Evolutionary conservation across 2,888 invertebrate genomes (phyloP).

Genomic region (Polydrusus pterygomalis): DNA sequence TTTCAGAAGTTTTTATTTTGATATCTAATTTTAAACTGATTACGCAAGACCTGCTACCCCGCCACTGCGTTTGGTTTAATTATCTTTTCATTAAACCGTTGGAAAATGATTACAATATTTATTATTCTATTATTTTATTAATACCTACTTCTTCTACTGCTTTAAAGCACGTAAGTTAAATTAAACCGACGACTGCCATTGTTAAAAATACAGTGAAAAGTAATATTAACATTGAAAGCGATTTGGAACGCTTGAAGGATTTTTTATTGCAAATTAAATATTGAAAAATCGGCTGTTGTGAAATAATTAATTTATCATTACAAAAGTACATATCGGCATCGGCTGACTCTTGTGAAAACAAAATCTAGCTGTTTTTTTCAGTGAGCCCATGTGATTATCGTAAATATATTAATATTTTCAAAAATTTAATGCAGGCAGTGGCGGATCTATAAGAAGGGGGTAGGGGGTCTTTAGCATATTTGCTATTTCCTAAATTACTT

Average conservation of each 20-base stretch:
- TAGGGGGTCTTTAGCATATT: too few relatives aligned
- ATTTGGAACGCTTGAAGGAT: slow-evolving; percentile 28
- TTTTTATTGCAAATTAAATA: slow-evolving; percentile 28
- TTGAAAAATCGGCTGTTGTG: slow-evolving; percentile 18
- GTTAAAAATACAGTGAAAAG: slow-evolving; percentile 21
- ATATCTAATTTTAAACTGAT: too few relatives aligned
- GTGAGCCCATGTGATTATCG: too few relatives aligned
- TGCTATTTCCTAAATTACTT: too few relatives aligned
- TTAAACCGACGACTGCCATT: slow-evolving; percentile 23
- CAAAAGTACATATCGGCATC: too few relatives aligned
- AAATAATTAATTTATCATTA: background rate
- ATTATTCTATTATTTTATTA: slow-evolving; percentile 27
- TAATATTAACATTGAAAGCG: slow-evolving; percentile 29
- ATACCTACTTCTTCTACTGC: slow-evolving; percentile 5
- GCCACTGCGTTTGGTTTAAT: background rate
- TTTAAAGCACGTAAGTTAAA: slow-evolving; percentile 25
- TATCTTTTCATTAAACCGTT: slow-evolving; percentile 4
- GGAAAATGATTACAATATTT: slow-evolving; percentile 9
- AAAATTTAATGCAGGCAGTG: too few relatives aligned
- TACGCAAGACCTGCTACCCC: too few relatives aligned
- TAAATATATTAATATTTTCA: too few relatives aligned
- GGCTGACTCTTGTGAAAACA: background rate
- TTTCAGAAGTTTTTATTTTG: too few relatives aligned
- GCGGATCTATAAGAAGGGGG: too few relatives aligned
- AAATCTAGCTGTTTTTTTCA: background rate